phyloP scores from a whole-genome alignment of 2,113 vertebrate species.

The Odontesthes bonariensis region DNA sequence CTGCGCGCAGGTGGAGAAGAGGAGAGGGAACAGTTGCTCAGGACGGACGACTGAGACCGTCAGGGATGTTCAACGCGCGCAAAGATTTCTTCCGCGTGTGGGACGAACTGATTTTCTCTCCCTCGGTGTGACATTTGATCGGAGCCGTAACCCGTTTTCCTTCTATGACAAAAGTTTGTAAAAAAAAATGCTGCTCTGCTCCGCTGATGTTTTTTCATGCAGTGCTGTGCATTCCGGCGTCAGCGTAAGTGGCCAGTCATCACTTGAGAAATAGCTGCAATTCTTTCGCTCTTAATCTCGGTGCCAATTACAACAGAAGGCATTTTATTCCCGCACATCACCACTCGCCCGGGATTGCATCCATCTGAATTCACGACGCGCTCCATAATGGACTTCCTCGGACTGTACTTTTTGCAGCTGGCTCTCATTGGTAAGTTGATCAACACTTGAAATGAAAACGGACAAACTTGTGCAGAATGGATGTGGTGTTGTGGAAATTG shows the following conservation, averaged over 20 bases:
- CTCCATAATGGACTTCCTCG: constrained; percentile 75
- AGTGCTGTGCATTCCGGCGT: constrained; percentile 61
- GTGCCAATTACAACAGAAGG: constrained; percentile 47
- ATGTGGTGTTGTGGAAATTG: constrained; percentile 10
- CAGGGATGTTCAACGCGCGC: constrained; percentile 46
- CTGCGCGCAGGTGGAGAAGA: constrained; percentile 69
- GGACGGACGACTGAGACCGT: constrained; percentile 41
- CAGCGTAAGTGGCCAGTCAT: constrained; percentile 51
- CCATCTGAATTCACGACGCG: constrained; percentile 52
- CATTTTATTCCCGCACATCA: constrained; percentile 44
- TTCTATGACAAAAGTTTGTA: constrained; percentile 67
- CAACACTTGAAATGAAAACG: constrained; percentile 11
- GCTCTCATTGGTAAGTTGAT: constrained; percentile 75
- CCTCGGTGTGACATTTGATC: background rate
- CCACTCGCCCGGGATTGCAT: constrained; percentile 54
- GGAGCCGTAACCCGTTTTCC: constrained; percentile 23
- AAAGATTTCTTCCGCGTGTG: constrained; percentile 20
- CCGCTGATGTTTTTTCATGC: constrained; percentile 45
- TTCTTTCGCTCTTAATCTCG: constrained; percentile 40
- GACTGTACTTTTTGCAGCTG: constrained; percentile 78
- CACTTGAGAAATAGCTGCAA: constrained; percentile 67
- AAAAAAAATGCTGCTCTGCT: constrained; percentile 53
- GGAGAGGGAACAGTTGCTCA: constrained; percentile 48
- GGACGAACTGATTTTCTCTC: constrained; percentile 15
- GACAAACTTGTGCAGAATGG: constrained; percentile 36